Evolutionary conservation across 2,888 invertebrate species (phyloP), one percentile per base, ranked within the genome.

Genomic region (Copidosoma aretas): DNA sequence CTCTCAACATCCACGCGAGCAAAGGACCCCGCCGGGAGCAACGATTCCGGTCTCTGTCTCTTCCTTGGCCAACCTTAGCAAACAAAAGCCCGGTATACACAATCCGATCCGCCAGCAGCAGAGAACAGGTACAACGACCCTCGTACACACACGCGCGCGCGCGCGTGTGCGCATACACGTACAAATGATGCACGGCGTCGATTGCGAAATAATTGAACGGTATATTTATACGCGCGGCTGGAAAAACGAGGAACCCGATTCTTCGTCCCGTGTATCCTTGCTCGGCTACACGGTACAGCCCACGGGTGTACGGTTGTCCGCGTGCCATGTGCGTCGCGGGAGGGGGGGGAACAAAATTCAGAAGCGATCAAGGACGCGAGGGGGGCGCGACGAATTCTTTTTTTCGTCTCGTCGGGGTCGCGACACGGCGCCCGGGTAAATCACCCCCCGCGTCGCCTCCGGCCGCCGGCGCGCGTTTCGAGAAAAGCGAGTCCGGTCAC

Each of bases 291-390:
- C 32, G 4, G 8, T 32, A 32, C 8, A 32, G 8, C 32, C 3
- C 8, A 32, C 32, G 32, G 8, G 32, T 32, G 8, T 32, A 32
- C 32, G 32, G 32, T 32, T 5, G 3, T 3, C 32, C 32, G 8
- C 32, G 32, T 32, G 32, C 8, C 32, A 32, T 32, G 32, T 32
- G 8, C 8, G n/a, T n/a, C n/a, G 8, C 32, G 32, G 32, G 3
- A 3, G 32, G 3, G 32, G 32, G 8, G 32, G 32, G 8, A 32
- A 17, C 15, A 22, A 60, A 61, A 61, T 64, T 39, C 51, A 67
- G 54, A 61, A 61, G 58, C 64, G 61, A 64, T 71, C 64, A 62
- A 71, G 67, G 63, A 61, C 54, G 57, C 59, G 54, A 56, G 25
- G 51, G 22, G 10, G 51, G 19, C 49, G 58, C 32, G 15, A 39